Base-by-base conservation (phyloP, 2,888 invertebrate species). In the Ectemnius continuus region DNA sequence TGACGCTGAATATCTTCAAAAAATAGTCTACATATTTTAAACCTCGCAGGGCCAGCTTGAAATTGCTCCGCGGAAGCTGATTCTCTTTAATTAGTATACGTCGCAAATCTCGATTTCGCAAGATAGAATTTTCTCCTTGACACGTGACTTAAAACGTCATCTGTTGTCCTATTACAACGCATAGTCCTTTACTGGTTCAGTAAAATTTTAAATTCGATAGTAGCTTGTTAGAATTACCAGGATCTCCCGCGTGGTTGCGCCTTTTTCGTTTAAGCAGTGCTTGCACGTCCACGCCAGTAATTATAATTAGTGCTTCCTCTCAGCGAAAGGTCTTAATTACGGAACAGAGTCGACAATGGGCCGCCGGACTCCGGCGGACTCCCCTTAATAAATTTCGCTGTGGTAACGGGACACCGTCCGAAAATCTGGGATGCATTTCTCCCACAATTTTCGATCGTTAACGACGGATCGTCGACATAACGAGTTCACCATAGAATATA, bases 271-370 rank as follows among this genome's bases (percentile, higher is more conserved):
- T 11, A 8, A 28, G 13, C 57, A 11, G 63, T 26, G 67, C 61
- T 64, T 23, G 57, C 28, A 62, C 72, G 78, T 78, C 73, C 79
- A 70, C 77, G 79, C 79, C 74, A 59, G 78, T 75, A 79, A 80
- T 81, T 79, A 81, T 82, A 84, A 84, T 86, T 85, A 84, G 74
- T 73, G 64, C 78, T 76, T 70, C 77, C 76, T 45, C 75, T 74
- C 67, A 62, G 81, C 75, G 73, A 77, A 81, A 85, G 81, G 70
- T 84, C 84, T 86, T 85, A 86, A 86, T 86, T 86, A 86, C 79
- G 77, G 74, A 57, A 62, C 67, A 70, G 61, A 74, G 70, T 79
- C 75, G 65, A 82, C 80, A 81, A 84, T 83, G 69, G 76, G 67
- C 36, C 61, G 63, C 68, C 62, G 48, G 61, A n/a, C n/a, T 23